Conservation (phyloP, 2,888 invertebrate species). For the Alcis repandata region DNA sequence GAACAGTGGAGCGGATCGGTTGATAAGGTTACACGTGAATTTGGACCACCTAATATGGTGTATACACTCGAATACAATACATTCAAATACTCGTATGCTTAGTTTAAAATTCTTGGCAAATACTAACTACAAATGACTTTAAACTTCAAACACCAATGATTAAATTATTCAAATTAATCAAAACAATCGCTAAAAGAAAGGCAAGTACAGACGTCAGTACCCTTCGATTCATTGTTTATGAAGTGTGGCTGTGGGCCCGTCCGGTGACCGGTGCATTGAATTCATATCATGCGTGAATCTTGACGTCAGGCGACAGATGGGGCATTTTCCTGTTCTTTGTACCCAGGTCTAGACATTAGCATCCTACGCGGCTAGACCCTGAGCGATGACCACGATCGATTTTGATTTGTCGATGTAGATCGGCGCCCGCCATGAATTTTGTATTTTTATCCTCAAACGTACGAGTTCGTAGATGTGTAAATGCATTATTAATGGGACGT, state of each 20-base stretch:
- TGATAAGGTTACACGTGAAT: conserved; percentile 19
- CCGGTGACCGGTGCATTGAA: conserved; percentile 53
- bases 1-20: conserved; percentile 30
- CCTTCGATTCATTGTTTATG: conserved; percentile 48
- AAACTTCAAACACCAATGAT: background rate
- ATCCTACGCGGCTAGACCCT: conserved; percentile 49
- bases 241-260: conserved; percentile 52
- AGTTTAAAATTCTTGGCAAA: background rate
- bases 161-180: conserved; percentile 4
- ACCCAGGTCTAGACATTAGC: conserved; percentile 60
- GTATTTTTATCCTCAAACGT: conserved; percentile 63
- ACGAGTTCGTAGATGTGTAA: conserved; percentile 40
- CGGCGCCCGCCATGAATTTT: conserved; percentile 63
- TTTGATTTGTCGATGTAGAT: conserved; percentile 71
- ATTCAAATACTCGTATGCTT: background rate
- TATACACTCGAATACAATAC: background rate
- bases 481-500: conserved; percentile 52
- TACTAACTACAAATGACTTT: background rate
- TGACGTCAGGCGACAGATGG: conserved; percentile 59
- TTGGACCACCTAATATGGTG: conserved; percentile 10
- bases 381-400: conserved; percentile 60
- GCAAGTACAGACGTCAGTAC: conserved; percentile 41
- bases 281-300: conserved; percentile 57
- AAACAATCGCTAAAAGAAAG: conserved; percentile 8
- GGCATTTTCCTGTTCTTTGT: conserved; percentile 78